Evolutionary conservation across 2,888 invertebrate species (phyloP).

Genomic region (Cheilosia vulpina): DNA sequence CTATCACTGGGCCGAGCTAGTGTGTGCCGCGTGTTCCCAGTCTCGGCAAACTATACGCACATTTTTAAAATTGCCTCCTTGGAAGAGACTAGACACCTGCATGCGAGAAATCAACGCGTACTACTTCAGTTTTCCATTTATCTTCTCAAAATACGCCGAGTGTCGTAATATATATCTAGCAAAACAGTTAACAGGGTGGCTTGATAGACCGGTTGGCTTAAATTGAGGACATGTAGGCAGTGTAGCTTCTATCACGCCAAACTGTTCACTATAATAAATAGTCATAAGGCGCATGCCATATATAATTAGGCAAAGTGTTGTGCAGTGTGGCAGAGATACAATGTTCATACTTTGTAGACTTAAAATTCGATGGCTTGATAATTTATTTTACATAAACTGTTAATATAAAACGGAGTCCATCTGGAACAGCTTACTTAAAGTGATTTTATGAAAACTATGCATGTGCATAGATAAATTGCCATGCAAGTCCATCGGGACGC

Average conservation of each 20-base stretch:
- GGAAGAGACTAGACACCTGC: neutral
- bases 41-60: no score
- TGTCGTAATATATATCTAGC: neutral
- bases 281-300: neutral
- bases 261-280: neutral
- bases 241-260: neutral
- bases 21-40: no score
- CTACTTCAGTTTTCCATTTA: neutral
- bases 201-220: neutral
- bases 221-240: neutral
- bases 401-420: neutral
- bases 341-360: neutral
- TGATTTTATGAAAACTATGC: conserved; percentile 3
- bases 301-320: conserved; percentile 11
- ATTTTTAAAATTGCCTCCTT: neutral
- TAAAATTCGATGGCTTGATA: conserved; percentile 1
- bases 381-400: neutral
- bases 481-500: neutral
- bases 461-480: neutral
- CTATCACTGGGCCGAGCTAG: neutral
- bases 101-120: neutral
- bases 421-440: neutral
- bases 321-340: neutral
- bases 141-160: neutral
- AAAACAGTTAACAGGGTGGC: neutral